Conservation (phyloP, 2,113 vertebrate genomes). For the Redunca redunca region DNA sequence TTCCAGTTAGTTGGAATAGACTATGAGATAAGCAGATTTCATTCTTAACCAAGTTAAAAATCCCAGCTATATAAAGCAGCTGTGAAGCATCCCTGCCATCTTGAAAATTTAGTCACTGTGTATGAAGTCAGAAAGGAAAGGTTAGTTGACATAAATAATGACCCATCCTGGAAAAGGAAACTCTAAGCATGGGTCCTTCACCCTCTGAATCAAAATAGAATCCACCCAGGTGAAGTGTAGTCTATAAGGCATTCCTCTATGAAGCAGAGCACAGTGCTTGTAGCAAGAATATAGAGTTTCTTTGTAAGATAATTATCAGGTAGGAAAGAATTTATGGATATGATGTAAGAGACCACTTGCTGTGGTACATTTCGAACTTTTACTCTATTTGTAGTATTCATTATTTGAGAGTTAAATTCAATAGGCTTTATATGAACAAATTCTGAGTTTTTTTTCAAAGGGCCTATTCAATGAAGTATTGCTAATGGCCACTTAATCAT, state of each 20-base stretch:
- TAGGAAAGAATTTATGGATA: slow-evolving; percentile 31
- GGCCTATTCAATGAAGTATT: not conserved
- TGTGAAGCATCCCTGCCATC: not conserved
- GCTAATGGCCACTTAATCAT: slow-evolving; percentile 41
- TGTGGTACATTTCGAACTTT: slow-evolving; percentile 32
- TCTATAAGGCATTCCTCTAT: not conserved
- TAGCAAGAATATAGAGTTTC: not conserved
- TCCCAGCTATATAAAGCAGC: not conserved
- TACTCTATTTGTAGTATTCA: not conserved
- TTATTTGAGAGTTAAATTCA: slow-evolving; percentile 48
- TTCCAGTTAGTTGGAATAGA: not conserved
- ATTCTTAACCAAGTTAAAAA: not conserved
- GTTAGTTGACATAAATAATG: not conserved
- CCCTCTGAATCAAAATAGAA: not conserved
- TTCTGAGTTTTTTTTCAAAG: slow-evolving; percentile 50
- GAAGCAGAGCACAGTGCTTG: not conserved
- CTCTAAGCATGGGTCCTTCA: not conserved
- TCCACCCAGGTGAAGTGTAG: not conserved
- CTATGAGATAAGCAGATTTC: not conserved
- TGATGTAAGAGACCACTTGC: not conserved
- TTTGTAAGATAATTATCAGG: slow-evolving; percentile 31
- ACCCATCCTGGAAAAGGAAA: not conserved
- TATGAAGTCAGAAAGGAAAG: not conserved
- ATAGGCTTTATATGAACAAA: slow-evolving; percentile 17
- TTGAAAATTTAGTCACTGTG: not conserved